Percentiles rank a stretch among this genome's conserved stretches.
Evolutionary conservation across 2,113 vertebrate species (phyloP).

Genomic region (Isichthys henryi): DNA sequence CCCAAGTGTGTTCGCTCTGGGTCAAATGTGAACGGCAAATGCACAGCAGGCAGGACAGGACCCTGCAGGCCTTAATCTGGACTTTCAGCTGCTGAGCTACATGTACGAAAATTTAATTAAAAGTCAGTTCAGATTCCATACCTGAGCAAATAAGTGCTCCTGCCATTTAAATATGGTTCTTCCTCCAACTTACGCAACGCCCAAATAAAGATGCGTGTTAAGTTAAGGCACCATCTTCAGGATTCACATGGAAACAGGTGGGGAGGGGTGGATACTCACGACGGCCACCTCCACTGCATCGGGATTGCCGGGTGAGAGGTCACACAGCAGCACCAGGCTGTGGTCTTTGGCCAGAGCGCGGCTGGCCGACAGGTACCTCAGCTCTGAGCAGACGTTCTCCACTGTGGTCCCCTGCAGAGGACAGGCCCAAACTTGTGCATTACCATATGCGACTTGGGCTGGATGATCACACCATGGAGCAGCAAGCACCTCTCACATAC

Average conservation of each 20-base stretch:
- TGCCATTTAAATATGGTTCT: background rate
- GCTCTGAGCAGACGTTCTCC: conserved; percentile 82
- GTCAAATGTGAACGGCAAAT: background rate
- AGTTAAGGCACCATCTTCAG: background rate
- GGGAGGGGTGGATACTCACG: conserved; percentile 57
- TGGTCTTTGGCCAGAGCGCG: conserved; percentile 71
- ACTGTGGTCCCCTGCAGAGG: conserved; percentile 78
- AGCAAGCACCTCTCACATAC: background rate
- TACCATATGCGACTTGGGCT: background rate
- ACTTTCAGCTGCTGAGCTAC: background rate
- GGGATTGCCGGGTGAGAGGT: conserved; percentile 65
- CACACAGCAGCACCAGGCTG: conserved; percentile 77
- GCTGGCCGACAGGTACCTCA: conserved; percentile 75
- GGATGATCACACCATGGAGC: too few relatives aligned
- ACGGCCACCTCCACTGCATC: conserved; percentile 84
- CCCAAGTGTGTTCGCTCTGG: background rate
- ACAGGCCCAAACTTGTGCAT: background rate
- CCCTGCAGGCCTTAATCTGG: background rate
- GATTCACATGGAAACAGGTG: background rate
- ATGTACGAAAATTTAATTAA: background rate
- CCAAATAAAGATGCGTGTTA: background rate
- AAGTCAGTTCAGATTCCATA: background rate
- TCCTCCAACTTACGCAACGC: background rate
- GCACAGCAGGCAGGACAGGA: background rate
- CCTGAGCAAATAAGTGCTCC: background rate